Base-by-base conservation (phyloP, 92 coral and sea anemone genomes). In the Muricea muricata region DNA sequence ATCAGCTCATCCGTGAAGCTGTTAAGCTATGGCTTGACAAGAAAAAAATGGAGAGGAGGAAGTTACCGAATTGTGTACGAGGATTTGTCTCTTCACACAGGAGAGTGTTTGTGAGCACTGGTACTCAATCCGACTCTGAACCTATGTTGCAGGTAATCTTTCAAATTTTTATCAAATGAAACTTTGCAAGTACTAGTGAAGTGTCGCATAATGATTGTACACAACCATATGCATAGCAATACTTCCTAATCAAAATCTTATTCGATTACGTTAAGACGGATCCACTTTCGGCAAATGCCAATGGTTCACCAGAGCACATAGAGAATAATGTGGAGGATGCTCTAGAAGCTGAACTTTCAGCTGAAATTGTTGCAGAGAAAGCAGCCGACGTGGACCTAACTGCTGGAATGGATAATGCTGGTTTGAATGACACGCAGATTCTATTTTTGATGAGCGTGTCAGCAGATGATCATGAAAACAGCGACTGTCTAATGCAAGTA, bases 91-190 rank as follows among this genome's bases (percentile, higher is more conserved):
- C 76, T 65, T 32, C 80, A 52, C 41, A 68, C 34, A 54, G 56
- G 87, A 83, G 32, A 37, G 87, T 71, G 87, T 83, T 83, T 71
- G 80, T 70, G 80, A 37, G 54, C 87, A 83, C 87, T 71, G 80
- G 80, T 17, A 70, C 87, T 56, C 80, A 82, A 52, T 68, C 75
- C 69, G 86, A 70, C 55, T 65, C 33, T 69, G 80, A 32, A 32
- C 70, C 70, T 63, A 63, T 63, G 29, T 32, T 63, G 32, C 70
- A 63, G 70, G n/a, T n/a, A n/a, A n/a, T n/a, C n/a, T n/a, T n/a
- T n/a, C n/a, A n/a, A n/a, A n/a, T n/a, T n/a, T n/a, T 30, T 63
- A 63, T n/a, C n/a, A n/a, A n/a, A n/a, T n/a, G n/a, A n/a, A n/a
- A n/a, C n/a, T n/a, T n/a, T n/a, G n/a, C n/a, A n/a, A n/a, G n/a